phyloP scores from a whole-genome alignment of 2,113 vertebrate genomes.

The Istiophorus platypterus region DNA sequence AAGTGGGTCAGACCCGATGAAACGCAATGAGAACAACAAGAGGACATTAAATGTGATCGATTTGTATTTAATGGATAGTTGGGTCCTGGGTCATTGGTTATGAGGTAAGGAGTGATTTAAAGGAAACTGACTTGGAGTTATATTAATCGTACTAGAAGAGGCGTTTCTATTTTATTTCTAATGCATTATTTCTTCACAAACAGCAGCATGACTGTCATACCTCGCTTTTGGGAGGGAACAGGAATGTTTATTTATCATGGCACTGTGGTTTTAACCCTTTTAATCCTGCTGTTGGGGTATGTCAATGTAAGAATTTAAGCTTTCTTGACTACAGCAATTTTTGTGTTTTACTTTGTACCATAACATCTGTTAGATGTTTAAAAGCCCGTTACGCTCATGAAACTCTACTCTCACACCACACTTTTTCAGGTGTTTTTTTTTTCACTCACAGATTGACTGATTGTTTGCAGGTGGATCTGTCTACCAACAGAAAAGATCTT shows the following conservation, averaged over 20 bases:
- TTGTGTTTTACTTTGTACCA: slow-evolving; percentile 16
- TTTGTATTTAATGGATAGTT: slow-evolving; percentile 47
- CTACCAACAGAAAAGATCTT: slow-evolving; percentile 65
- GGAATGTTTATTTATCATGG: slow-evolving; percentile 44
- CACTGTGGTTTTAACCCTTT: slow-evolving; percentile 60
- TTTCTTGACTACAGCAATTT: slow-evolving; percentile 14
- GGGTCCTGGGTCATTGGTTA: slow-evolving; percentile 35
- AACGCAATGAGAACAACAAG: slow-evolving; percentile 37
- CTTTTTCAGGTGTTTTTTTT: slow-evolving; percentile 30
- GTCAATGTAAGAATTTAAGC: slow-evolving; percentile 23
- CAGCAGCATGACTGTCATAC: neutral
- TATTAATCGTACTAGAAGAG: slow-evolving; percentile 24
- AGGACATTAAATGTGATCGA: slow-evolving; percentile 45
- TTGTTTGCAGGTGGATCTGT: slow-evolving; percentile 61
- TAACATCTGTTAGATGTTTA: slow-evolving; percentile 16
- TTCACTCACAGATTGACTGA: slow-evolving; percentile 41
- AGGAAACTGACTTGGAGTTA: slow-evolving; percentile 31
- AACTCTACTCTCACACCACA: slow-evolving; percentile 6
- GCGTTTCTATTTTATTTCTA: neutral
- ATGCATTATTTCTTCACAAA: neutral
- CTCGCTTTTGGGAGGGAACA: neutral
- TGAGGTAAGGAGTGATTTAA: slow-evolving; percentile 33
- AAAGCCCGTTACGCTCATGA: slow-evolving; percentile 14
- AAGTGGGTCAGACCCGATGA: slow-evolving; percentile 52
- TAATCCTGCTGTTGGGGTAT: slow-evolving; percentile 10